Evolutionary conservation across 2,888 invertebrate species (phyloP).

Genomic region (Eristalis arbustorum): DNA sequence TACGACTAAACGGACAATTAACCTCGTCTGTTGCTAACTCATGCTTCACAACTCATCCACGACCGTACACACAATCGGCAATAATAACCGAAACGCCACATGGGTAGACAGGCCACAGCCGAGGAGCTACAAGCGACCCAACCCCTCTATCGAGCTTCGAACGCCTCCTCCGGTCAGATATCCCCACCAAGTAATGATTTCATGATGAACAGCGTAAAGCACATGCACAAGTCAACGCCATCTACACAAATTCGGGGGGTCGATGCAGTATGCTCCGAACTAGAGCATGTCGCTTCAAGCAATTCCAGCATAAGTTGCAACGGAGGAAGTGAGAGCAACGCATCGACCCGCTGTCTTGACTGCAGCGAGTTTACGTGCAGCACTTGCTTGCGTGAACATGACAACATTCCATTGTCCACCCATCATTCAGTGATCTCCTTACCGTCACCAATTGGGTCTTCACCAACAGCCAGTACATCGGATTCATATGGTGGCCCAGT

Average conservation of each 20-base stretch:
- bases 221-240: constrained; percentile 74
- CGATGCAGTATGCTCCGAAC: constrained; percentile 71
- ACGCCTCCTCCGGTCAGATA: not conserved
- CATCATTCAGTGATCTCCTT: constrained; percentile 84
- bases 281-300: constrained; percentile 77
- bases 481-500: constrained; percentile 18
- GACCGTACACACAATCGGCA: too few species aligned
- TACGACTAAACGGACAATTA: too few species aligned
- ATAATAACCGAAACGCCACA: too few species aligned
- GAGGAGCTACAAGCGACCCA: too few species aligned
- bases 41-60: too few species aligned
- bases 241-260: too few species aligned
- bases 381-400: constrained; percentile 87
- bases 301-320: constrained; percentile 77
- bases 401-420: constrained; percentile 85
- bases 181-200: constrained; percentile 76
- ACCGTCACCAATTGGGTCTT: constrained; percentile 81
- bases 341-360: constrained; percentile 86
- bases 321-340: constrained; percentile 82
- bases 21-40: too few species aligned
- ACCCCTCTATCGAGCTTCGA: too few species aligned
- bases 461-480: constrained; percentile 77
- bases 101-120: too few species aligned
- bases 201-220: constrained; percentile 76
- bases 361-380: constrained; percentile 89